Evolutionary conservation across 1,140 invertebrate genomes (phyloP).

Genomic region (Drosophila suzukii): DNA sequence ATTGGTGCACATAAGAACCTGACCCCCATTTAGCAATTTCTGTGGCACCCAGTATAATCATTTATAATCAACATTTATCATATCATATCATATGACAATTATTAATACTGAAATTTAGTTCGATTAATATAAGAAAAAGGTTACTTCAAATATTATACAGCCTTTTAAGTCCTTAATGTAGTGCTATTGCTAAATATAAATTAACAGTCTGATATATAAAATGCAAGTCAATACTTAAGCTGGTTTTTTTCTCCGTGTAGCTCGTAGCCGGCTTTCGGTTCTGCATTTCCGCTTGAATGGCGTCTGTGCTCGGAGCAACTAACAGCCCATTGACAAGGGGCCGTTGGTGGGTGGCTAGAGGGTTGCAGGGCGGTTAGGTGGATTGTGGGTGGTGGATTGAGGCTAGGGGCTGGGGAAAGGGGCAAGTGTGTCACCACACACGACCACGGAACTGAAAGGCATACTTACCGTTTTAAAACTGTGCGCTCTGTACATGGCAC

Average conservation of each 20-base stretch:
- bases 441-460: constrained; percentile 71
- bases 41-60: no score
- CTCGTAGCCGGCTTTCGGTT: constrained; percentile 56
- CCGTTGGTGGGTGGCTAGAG: constrained; percentile 8
- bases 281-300: constrained; percentile 81
- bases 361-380: not conserved
- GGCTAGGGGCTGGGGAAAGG: not conserved
- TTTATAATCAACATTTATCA: no score
- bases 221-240: not conserved
- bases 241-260: constrained; percentile 6
- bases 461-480: constrained; percentile 80
- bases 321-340: constrained; percentile 62
- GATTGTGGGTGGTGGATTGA: not conserved
- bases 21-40: no score
- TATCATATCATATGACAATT: no score
- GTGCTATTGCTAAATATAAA: no score
- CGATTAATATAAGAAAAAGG: no score
- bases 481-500: constrained; percentile 68
- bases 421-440: constrained; percentile 51
- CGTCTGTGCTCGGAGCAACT: constrained; percentile 73
- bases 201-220: no score
- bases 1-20: no score
- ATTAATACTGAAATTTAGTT: no score
- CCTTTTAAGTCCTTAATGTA: no score
- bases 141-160: no score